Percentiles rank a stretch among this genome's conserved stretches.
These are phyloP conservation scores for Serranochromis macrocephalus DNA, from an alignment of 2,113 vertebrate species.

Conservation along the genomic window DNA sequence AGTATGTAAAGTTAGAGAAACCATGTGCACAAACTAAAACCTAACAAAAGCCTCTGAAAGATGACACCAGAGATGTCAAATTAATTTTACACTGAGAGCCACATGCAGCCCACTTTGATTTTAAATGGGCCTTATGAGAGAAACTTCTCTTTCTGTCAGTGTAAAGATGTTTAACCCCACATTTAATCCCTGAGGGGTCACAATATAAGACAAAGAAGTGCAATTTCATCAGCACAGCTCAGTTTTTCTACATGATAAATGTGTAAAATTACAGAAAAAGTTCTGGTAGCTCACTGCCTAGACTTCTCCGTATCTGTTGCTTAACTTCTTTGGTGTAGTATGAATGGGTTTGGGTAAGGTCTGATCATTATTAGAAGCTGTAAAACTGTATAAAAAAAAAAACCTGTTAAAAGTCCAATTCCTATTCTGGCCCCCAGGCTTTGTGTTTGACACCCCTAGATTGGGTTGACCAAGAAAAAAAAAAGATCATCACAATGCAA, in stretches of 20 bases:
- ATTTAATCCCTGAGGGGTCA: not conserved
- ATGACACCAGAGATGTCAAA: not conserved
- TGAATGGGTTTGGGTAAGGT: not conserved
- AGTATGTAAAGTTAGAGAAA: not conserved
- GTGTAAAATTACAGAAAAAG: not conserved
- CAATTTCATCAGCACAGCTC: not conserved
- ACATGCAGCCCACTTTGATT: not conserved
- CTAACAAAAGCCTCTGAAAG: not conserved
- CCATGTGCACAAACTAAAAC: not conserved
- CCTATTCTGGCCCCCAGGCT: not conserved
- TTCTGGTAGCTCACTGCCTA: not conserved
- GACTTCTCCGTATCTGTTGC: not conserved
- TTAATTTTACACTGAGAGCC: not conserved
- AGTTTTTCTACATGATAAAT: not conserved
- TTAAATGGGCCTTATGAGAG: not conserved
- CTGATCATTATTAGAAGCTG: not conserved
- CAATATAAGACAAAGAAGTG: not conserved
- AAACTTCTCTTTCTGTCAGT: not conserved
- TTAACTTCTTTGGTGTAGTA: not conserved
- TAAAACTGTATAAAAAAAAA: not conserved
- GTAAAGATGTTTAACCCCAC: not conserved
- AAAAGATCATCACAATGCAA: not conserved
- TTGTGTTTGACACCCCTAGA: not conserved
- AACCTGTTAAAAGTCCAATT: not conserved
- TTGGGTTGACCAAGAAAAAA: not conserved